A percentile compares a stretch with the other conserved stretches of the same genome.
These are phyloP conservation scores for Mobula birostris DNA, from an alignment of 2,113 vertebrate genomes.

Conservation along the genomic window DNA sequence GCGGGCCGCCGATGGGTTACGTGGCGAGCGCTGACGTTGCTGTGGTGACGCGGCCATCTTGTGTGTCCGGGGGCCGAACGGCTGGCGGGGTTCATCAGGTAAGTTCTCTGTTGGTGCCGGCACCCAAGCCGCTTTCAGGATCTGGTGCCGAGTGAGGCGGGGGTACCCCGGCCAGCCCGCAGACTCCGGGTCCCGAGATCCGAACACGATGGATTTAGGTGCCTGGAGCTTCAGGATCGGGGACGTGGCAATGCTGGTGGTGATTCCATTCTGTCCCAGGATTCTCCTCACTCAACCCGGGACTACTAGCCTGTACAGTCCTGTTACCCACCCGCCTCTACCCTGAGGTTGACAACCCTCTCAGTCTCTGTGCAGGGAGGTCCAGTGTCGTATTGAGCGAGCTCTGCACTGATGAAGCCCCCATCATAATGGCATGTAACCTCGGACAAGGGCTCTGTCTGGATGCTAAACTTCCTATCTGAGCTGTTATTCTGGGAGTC, in stretches of 20 bases:
- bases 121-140: neutral
- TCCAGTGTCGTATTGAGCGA: too few relatives aligned
- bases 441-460: too few relatives aligned
- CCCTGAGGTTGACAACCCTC: too few relatives aligned
- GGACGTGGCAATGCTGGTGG: rapidly evolving
- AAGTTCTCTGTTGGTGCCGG: neutral
- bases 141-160: rapidly evolving
- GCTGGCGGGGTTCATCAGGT: neutral
- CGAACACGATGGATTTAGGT: rapidly evolving
- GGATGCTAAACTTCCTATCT: too few relatives aligned
- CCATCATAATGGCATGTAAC: too few relatives aligned
- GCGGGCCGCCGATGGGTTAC: neutral
- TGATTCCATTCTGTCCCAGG: neutral
- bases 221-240: neutral
- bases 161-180: neutral
- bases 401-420: too few relatives aligned
- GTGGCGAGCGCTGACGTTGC: neutral
- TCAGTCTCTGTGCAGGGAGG: too few relatives aligned
- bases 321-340: too few relatives aligned
- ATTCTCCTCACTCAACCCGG: too few relatives aligned
- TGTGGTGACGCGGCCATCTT: constrained; percentile 24
- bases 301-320: too few relatives aligned
- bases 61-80: neutral
- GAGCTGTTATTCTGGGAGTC: too few relatives aligned
- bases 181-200: rapidly evolving